phyloP scores from a whole-genome alignment of 2,797 vertebrate genomes.

The Heliangelus exortis region DNA sequence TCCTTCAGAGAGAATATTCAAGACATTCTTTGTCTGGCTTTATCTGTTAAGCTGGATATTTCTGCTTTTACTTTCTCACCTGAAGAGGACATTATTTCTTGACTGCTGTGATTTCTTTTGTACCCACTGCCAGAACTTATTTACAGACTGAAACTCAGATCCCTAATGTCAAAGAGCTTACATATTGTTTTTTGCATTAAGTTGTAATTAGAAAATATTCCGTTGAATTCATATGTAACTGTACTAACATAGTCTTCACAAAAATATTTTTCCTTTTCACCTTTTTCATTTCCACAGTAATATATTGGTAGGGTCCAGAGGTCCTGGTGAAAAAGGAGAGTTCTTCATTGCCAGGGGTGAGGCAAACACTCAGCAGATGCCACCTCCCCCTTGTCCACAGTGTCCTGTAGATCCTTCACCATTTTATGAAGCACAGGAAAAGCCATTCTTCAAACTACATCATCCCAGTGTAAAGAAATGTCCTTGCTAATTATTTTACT shows the following conservation, averaged over 20 bases:
- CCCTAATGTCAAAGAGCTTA: background rate
- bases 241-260: background rate
- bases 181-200: background rate
- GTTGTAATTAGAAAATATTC: background rate
- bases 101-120: background rate
- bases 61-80: background rate
- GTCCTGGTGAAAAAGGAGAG: background rate
- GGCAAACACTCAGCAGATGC: fast-evolving
- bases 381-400: background rate
- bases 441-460: background rate
- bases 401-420: fast-evolving
- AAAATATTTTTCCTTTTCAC: background rate
- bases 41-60: background rate
- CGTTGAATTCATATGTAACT: background rate
- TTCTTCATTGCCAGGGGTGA: background rate
- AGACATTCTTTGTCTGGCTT: background rate
- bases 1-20: background rate
- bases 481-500: background rate
- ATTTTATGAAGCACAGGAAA: background rate
- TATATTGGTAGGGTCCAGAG: fast-evolving
- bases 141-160: background rate
- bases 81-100: background rate
- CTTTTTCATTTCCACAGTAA: background rate
- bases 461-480: fast-evolving
- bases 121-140: background rate